phyloP scores from a whole-genome alignment of 1,140 invertebrate genomes.

The Capitella teleta region DNA sequence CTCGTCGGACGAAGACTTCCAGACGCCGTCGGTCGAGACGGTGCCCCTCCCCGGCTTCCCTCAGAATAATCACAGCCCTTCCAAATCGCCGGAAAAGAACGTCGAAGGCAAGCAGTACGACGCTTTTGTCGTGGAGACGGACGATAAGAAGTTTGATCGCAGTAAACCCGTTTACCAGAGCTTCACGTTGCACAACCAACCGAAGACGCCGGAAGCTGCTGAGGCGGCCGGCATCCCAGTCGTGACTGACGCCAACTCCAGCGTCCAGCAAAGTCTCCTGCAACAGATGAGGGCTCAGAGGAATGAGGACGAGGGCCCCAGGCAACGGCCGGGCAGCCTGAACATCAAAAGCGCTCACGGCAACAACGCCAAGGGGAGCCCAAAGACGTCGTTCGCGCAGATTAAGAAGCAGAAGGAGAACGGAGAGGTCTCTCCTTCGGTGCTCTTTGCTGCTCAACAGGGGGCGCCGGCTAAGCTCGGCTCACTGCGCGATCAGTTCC shows the following conservation, averaged over 20 bases:
- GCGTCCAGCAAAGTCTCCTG: no score
- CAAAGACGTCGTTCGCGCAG: slow-evolving; percentile 28
- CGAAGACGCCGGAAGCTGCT: slow-evolving; percentile 19
- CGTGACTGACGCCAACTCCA: slow-evolving; percentile 9
- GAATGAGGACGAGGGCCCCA: background rate
- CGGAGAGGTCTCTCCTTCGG: background rate
- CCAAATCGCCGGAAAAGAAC: background rate
- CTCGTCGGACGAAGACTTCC: slow-evolving; percentile 10
- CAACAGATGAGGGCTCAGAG: no score
- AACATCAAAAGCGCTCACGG: background rate
- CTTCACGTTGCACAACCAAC: slow-evolving; percentile 21
- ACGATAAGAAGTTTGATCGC: background rate
- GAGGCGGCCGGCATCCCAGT: slow-evolving; percentile 29
- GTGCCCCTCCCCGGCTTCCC: slow-evolving; percentile 1
- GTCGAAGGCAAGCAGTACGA: background rate
- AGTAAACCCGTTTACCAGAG: slow-evolving; percentile 8
- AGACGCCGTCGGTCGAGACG: slow-evolving; percentile 12
- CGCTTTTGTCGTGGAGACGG: no score
- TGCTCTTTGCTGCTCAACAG: no score
- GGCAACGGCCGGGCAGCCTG: background rate
- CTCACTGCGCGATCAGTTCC: background rate
- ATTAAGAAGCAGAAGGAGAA: slow-evolving; percentile 26
- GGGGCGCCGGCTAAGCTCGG: no score
- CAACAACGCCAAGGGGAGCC: background rate
- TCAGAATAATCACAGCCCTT: slow-evolving; percentile 1